phyloP scores from a whole-genome alignment of 1,140 invertebrate genomes.

The Drosophila sulfurigaster region DNA sequence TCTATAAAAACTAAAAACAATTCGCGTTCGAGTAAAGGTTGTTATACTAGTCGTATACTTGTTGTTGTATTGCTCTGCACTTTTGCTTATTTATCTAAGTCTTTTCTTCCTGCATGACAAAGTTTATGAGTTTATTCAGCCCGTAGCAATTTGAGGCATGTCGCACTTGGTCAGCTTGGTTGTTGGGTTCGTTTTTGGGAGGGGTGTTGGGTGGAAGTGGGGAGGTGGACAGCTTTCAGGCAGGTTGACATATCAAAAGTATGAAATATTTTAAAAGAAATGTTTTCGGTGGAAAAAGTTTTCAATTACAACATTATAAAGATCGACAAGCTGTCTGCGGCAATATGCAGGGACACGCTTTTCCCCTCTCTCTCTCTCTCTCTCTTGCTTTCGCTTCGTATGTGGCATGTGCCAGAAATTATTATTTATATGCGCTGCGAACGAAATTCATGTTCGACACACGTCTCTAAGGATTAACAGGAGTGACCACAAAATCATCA shows the following conservation, averaged over 20 bases:
- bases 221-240: constrained; percentile 71
- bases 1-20: too few relatives aligned
- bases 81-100: constrained; percentile 16
- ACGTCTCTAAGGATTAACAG: constrained; percentile 84
- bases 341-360: constrained; percentile 63
- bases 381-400: background rate
- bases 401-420: constrained; percentile 65
- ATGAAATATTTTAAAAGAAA: constrained; percentile 82
- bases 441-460: constrained; percentile 83
- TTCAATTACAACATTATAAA: constrained; percentile 85
- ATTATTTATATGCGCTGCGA: constrained; percentile 83
- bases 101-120: constrained; percentile 28
- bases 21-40: background rate
- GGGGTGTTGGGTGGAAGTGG: constrained; percentile 3
- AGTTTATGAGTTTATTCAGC: constrained; percentile 34
- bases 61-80: background rate
- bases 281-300: constrained; percentile 73
- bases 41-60: background rate
- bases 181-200: constrained; percentile 10
- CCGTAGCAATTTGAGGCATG: constrained; percentile 37
- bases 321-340: constrained; percentile 84
- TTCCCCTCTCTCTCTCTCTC: background rate
- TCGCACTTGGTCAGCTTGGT: constrained; percentile 45
- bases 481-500: constrained; percentile 84
- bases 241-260: constrained; percentile 79